phyloP scores from a whole-genome alignment of 2,797 vertebrate genomes.

The Rhinatrema bivittatum region DNA sequence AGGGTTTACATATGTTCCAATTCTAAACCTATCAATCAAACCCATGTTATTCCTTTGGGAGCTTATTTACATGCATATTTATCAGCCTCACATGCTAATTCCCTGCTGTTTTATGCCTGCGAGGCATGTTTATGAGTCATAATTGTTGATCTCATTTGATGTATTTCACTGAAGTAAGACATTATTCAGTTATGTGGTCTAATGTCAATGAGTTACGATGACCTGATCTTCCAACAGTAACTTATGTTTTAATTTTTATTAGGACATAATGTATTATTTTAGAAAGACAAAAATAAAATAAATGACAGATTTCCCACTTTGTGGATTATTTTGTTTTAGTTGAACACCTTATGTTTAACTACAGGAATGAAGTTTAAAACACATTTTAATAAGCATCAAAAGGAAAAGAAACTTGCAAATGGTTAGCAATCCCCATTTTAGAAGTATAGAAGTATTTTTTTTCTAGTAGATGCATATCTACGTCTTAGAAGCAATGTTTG shows the following conservation, averaged over 20 bases:
- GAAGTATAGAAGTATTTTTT: too few relatives aligned
- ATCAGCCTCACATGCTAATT: constrained; percentile 99
- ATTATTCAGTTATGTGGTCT: constrained; percentile 97
- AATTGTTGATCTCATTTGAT: constrained; percentile 99
- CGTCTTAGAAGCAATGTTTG: too few relatives aligned
- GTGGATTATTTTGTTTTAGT: constrained; percentile 25
- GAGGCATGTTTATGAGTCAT: constrained; percentile 99
- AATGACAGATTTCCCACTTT: constrained; percentile 33
- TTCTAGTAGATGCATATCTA: too few relatives aligned
- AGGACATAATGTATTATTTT: constrained; percentile 47
- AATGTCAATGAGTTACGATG: constrained; percentile 93
- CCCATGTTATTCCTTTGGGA: constrained; percentile 97
- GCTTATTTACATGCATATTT: constrained; percentile 99
- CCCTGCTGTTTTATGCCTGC: constrained; percentile 94
- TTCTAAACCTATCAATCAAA: constrained; percentile 99
- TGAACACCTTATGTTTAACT: constrained; percentile 34
- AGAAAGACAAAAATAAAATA: constrained; percentile 42
- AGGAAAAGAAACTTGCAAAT: constrained; percentile 17
- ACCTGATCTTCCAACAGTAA: constrained; percentile 84
- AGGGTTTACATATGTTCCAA: constrained; percentile 99
- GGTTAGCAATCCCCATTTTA: too few relatives aligned
- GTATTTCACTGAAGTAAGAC: constrained; percentile 97
- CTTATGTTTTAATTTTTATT: constrained; percentile 84
- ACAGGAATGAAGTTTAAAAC: constrained; percentile 25
- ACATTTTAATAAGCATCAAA: constrained; percentile 9